A percentile compares a stretch with the other conserved stretches of the same genome.
phyloP scores from a whole-genome alignment of 2,113 vertebrate species.

The Semnornis frantzii region DNA sequence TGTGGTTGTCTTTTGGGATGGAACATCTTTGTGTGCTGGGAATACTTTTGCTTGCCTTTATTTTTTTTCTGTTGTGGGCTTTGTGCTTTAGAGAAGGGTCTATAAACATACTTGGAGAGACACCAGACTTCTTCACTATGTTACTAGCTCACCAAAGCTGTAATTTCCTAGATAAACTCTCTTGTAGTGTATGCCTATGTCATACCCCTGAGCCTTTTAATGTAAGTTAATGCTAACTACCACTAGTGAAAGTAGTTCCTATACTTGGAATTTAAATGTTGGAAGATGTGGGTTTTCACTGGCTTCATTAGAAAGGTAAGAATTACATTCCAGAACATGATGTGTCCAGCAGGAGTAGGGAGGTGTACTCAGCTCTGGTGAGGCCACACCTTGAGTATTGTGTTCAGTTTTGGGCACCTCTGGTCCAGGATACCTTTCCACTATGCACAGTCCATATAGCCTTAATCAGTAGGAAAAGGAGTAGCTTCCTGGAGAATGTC shows the following conservation, averaged over 20 bases:
- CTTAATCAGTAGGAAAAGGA: too few relatives aligned
- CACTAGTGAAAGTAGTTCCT: background rate
- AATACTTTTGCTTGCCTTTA: background rate
- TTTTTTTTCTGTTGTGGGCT: background rate
- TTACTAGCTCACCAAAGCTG: background rate
- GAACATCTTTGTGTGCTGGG: background rate
- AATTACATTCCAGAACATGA: background rate
- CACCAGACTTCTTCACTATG: background rate
- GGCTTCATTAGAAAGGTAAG: background rate
- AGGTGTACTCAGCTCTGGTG: too few relatives aligned
- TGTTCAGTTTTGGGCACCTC: too few relatives aligned
- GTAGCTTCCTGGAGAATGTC: too few relatives aligned
- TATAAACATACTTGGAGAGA: background rate
- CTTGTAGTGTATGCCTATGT: background rate
- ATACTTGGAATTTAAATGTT: background rate
- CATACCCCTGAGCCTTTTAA: background rate
- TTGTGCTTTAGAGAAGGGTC: background rate
- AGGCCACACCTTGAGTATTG: too few relatives aligned
- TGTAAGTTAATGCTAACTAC: background rate
- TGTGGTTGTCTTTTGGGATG: background rate
- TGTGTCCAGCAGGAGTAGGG: too few relatives aligned
- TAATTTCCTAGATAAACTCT: background rate
- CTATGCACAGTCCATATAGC: too few relatives aligned
- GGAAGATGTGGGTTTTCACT: background rate
- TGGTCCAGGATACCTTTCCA: too few relatives aligned